Evolutionary conservation across 2,888 invertebrate species (phyloP).

Genomic region (Oegoconia quadripuncta): DNA sequence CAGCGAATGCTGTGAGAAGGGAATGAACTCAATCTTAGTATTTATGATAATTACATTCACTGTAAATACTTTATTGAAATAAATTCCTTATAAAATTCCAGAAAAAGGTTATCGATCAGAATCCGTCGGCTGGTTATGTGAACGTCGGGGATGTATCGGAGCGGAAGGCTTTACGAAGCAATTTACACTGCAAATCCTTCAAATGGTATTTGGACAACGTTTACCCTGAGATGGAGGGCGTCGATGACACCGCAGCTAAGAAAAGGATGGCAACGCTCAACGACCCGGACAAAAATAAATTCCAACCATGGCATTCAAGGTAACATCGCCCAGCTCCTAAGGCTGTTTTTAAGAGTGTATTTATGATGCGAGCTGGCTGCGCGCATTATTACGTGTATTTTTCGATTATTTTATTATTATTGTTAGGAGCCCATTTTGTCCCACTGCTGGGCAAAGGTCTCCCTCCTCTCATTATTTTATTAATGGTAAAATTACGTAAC

Average conservation of each 20-base stretch:
- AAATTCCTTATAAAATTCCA: conserved; percentile 57
- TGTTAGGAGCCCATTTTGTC: too few species aligned
- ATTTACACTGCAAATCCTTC: conserved; percentile 89
- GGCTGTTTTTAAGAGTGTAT: too few species aligned
- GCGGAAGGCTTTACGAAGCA: conserved; percentile 83
- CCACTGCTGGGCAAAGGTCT: too few species aligned
- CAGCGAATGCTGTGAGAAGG: too few species aligned
- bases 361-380: too few species aligned
- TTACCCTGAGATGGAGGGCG: conserved; percentile 88
- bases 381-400: too few species aligned
- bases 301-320: conserved; percentile 91
- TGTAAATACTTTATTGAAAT: conserved; percentile 7
- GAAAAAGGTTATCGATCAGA: conserved; percentile 86
- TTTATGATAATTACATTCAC: too few species aligned
- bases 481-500: too few species aligned
- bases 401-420: too few species aligned
- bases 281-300: conserved; percentile 79
- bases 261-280: conserved; percentile 80
- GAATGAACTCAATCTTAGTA: too few species aligned
- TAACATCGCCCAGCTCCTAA: too few species aligned
- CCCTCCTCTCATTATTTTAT: too few species aligned
- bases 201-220: conserved; percentile 92
- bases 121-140: conserved; percentile 80
- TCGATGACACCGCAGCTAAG: conserved; percentile 76
- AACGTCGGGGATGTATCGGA: conserved; percentile 90